Evolutionary conservation across 2,113 vertebrate species (phyloP).

Genomic region (Alligator mississippiensis): DNA sequence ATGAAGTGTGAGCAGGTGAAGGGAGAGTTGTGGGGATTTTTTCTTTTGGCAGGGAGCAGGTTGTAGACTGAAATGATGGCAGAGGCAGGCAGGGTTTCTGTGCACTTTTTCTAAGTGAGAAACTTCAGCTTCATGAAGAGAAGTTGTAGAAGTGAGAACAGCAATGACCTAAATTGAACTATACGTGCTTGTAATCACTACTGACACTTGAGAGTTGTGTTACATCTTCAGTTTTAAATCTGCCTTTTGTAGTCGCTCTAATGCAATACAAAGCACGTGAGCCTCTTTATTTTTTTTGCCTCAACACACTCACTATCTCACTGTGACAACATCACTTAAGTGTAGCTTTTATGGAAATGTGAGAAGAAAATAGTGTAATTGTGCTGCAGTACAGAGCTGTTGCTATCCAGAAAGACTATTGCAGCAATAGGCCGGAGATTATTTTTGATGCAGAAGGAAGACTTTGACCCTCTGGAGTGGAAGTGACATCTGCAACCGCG

Average conservation of each 20-base stretch:
- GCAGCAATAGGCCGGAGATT: neutral
- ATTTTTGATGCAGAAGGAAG: neutral
- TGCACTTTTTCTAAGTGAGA: neutral
- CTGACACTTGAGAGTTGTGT: neutral
- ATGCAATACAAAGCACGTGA: rapidly evolving
- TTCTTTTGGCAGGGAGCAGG: neutral
- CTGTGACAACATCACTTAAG: neutral
- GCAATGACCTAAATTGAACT: neutral
- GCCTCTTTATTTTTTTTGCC: neutral
- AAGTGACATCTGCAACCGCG: rapidly evolving
- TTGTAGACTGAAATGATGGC: neutral
- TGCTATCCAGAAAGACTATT: neutral
- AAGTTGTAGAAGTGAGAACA: neutral
- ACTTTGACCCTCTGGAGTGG: conserved; percentile 9
- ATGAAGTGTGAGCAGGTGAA: too few relatives aligned
- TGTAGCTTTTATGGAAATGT: neutral
- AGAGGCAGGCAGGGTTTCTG: neutral
- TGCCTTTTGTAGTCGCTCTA: neutral
- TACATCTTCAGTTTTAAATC: neutral
- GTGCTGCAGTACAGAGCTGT: rapidly evolving
- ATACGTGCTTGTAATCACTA: neutral
- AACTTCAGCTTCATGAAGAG: neutral
- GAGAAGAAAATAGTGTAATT: neutral
- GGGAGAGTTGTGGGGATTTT: neutral
- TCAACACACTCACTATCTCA: rapidly evolving